phyloP scores from a whole-genome alignment of 2,113 vertebrate genomes.

The Xiphophorus hellerii region DNA sequence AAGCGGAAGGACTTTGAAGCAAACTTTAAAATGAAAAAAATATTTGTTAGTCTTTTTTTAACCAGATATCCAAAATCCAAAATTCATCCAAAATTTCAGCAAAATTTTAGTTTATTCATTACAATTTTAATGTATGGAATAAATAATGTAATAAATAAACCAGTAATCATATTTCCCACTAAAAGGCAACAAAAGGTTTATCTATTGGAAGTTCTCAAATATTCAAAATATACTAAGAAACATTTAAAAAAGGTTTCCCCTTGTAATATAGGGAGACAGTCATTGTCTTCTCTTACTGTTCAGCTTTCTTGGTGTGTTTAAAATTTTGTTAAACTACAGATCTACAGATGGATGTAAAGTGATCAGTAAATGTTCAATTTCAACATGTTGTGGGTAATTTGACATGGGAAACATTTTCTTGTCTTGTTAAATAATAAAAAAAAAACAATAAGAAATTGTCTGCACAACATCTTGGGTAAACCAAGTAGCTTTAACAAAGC shows the following conservation, averaged over 20 bases:
- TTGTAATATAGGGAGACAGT: background rate
- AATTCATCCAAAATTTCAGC: too few relatives aligned
- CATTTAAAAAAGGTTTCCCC: background rate
- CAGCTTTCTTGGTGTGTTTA: background rate
- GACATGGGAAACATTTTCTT: background rate
- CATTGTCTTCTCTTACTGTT: background rate
- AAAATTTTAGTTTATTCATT: too few relatives aligned
- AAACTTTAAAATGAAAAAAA: too few relatives aligned
- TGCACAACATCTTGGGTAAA: background rate
- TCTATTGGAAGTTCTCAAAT: background rate
- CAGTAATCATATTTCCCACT: too few relatives aligned
- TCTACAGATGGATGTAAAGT: background rate
- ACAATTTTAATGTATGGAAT: too few relatives aligned
- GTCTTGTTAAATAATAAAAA: background rate
- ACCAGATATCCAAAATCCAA: too few relatives aligned
- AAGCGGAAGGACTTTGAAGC: too few relatives aligned
- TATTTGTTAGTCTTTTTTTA: too few relatives aligned
- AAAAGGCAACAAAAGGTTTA: background rate
- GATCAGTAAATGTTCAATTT: background rate
- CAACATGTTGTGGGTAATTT: background rate
- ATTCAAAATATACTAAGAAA: background rate
- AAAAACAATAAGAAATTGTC: constrained; percentile 2
- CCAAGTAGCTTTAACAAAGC: background rate
- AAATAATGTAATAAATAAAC: too few relatives aligned
- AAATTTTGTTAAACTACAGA: background rate